These are phyloP conservation scores for Magallana ariakensis DNA, from an alignment of 1,140 invertebrate species.

Conservation along the genomic window DNA sequence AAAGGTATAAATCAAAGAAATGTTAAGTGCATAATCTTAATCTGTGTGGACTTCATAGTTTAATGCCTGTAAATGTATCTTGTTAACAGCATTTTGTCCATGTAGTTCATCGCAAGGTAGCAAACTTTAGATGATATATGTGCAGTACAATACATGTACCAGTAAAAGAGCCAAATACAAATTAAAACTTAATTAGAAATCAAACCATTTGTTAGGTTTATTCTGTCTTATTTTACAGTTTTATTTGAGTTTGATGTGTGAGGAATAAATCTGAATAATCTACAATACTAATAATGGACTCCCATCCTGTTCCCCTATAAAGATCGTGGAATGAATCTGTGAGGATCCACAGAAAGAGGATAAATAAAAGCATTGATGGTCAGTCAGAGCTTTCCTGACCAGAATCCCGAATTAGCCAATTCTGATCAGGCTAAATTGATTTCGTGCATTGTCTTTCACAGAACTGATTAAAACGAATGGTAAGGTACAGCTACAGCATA, in stretches of 20 bases:
- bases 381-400: conserved; percentile 1
- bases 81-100: no score
- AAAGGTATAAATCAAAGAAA: no score
- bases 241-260: neutral
- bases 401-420: neutral
- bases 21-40: no score
- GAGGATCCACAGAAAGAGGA: neutral
- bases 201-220: no score
- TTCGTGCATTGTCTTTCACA: neutral
- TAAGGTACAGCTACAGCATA: neutral
- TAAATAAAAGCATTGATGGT: conserved; percentile 17
- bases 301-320: neutral
- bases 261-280: neutral
- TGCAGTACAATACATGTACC: no score
- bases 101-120: no score
- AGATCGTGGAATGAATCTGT: neutral
- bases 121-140: no score
- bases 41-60: no score
- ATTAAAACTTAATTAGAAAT: no score
- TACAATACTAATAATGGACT: neutral
- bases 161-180: no score
- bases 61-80: no score
- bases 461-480: neutral
- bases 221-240: no score
- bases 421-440: neutral